Conservation (phyloP, 2,888 invertebrate genomes). For the Drosophila helvetica region DNA sequence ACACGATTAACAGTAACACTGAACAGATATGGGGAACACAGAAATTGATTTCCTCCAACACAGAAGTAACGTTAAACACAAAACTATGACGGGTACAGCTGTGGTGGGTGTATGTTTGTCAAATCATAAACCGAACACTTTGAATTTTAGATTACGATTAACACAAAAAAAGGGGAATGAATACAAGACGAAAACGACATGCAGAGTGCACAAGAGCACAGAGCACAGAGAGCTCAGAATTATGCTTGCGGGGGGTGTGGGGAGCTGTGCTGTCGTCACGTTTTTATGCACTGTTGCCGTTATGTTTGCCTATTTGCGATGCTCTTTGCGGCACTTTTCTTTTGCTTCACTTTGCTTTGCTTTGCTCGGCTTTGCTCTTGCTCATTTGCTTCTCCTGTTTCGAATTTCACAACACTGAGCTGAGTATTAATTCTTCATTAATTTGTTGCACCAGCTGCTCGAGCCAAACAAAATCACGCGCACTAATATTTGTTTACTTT, state of each 20-base stretch:
- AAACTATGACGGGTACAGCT: not conserved
- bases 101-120: slow-evolving; percentile 16
- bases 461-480: slow-evolving; percentile 65
- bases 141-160: slow-evolving; percentile 26
- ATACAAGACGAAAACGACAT: slow-evolving; percentile 10
- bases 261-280: slow-evolving; percentile 36
- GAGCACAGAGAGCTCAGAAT: slow-evolving; percentile 22
- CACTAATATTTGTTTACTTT: slow-evolving; percentile 46
- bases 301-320: slow-evolving; percentile 48
- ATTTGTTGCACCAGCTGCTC: slow-evolving; percentile 10
- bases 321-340: not conserved
- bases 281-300: slow-evolving; percentile 60
- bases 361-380: slow-evolving; percentile 31
- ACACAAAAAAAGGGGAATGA: slow-evolving; percentile 31
- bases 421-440: slow-evolving; percentile 11
- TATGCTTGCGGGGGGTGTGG: no score
- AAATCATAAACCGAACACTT: not conserved
- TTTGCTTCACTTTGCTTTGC: slow-evolving; percentile 29
- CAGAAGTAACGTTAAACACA: slow-evolving; percentile 6
- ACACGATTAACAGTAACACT: not conserved
- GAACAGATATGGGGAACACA: slow-evolving; percentile 14
- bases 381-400: slow-evolving; percentile 41
- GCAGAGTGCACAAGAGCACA: slow-evolving; percentile 21
- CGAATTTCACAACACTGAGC: slow-evolving; percentile 58
- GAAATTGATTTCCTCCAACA: slow-evolving; percentile 15